Evolutionary conservation across 2,113 vertebrate species (phyloP).

Genomic region (Forbesichthys papilliferus): DNA sequence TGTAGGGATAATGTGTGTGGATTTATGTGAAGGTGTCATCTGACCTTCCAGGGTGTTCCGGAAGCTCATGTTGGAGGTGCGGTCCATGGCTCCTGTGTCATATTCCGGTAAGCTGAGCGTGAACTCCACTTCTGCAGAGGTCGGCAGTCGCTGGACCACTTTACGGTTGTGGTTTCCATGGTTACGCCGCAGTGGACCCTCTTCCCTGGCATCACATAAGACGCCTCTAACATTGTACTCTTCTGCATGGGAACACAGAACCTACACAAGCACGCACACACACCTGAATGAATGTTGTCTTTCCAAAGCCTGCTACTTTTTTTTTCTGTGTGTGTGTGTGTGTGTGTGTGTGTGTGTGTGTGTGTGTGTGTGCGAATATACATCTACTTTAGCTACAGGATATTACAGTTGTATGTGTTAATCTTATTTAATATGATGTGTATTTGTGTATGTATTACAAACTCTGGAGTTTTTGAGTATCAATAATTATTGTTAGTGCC

Average conservation of each 20-base stretch:
- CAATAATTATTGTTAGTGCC: no score
- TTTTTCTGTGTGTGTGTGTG: no score
- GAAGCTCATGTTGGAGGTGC: constrained; percentile 91
- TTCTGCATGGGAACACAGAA: constrained; percentile 83
- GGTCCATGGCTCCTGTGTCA: constrained; percentile 89
- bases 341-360: background rate
- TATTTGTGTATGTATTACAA: no score
- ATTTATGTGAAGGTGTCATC: constrained; percentile 24
- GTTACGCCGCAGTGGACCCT: constrained; percentile 87
- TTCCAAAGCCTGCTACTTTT: no score
- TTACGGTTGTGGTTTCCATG: constrained; percentile 87
- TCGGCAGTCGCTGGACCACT: constrained; percentile 82
- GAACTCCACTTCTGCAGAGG: constrained; percentile 88
- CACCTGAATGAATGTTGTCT: background rate
- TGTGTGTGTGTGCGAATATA: no score
- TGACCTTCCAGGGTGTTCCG: constrained; percentile 94
- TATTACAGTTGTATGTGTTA: no score
- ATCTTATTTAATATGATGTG: no score
- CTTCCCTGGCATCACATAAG: constrained; percentile 80
- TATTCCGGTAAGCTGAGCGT: constrained; percentile 85
- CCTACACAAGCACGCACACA: constrained; percentile 69
- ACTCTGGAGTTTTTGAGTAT: no score
- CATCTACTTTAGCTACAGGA: no score
- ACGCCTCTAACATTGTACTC: constrained; percentile 83
- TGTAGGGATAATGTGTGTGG: background rate